Evolutionary conservation across 2,797 vertebrate species (phyloP), one percentile per base, ranked within the genome.

Genomic region (Heterohyrax brucei): DNA sequence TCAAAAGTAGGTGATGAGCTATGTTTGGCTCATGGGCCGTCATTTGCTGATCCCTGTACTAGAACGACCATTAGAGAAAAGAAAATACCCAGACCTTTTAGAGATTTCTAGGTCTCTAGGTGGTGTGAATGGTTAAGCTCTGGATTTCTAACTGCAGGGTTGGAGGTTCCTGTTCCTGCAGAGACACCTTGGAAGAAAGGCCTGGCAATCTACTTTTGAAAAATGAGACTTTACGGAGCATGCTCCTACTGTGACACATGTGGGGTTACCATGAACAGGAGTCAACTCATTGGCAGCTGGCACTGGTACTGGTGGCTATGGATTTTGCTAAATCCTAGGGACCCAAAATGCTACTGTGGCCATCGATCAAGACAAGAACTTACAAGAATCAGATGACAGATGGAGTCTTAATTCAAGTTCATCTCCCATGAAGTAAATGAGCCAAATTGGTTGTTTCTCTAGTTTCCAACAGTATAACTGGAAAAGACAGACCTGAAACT

Each of bases 381-480:
- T 85, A 19, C 44, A 33, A 16, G 18, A 4, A 7, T 46, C 50
- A 73, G 21, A 14, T 21, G n/a, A 50, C 30, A 56, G 66, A 6
- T 30, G 78, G 68, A 61, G 13, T 91, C 22, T 46, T 48, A 78
- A 14, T 93, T 78, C 53, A 73, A 59, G 50, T 72, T 78, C 24
- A 22, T 79, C 21, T 93, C 26, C 8, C 14, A 62, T 39, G 39
- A 39, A 39, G 2, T 39, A 39, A 39, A 1, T 39, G 70, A 30
- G 24, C 72, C 24, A 61, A 8, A n/a, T 72, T 21, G 30, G 9
- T n/a, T 22, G n/a, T 62, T 64, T 88, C 68, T 46, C 46, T 64
- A 26, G 46, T 79, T 86, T 96, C 50, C 62, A 30, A 89, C 88
- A 62, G 59, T 56, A 7, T 30, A 28, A 66, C 62, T 59, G 82